Evolutionary conservation across 2,113 vertebrate genomes (phyloP).

Genomic region (Haemorhous mexicanus): DNA sequence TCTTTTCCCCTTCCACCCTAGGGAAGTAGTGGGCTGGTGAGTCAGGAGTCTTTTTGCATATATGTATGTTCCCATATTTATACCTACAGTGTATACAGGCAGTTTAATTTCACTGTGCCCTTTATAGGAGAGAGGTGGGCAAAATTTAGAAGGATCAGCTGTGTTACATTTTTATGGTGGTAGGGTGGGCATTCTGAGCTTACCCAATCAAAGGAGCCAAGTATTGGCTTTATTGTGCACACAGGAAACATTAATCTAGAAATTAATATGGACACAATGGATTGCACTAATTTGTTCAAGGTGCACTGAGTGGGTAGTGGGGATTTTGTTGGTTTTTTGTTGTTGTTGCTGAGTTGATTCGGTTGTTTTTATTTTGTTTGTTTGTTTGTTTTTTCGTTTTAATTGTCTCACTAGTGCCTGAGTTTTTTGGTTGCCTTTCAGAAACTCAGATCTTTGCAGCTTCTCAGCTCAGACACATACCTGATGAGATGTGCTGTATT

Average conservation of each 20-base stretch:
- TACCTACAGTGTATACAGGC: accelerated
- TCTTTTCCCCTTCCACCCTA: neutral
- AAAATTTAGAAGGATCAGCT: neutral
- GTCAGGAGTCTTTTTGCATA: neutral
- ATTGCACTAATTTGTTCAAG: neutral
- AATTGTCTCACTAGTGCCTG: neutral
- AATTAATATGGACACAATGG: neutral
- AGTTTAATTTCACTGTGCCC: neutral
- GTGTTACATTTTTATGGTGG: neutral
- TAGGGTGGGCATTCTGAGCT: neutral
- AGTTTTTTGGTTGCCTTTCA: neutral
- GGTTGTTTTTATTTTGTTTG: accelerated
- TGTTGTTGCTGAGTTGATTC: no score
- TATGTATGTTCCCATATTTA: neutral
- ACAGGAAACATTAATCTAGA: neutral
- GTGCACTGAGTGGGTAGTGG: neutral
- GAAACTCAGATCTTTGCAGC: neutral
- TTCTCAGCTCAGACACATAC: neutral
- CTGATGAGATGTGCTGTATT: neutral
- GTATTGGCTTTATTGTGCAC: neutral
- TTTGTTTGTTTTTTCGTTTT: neutral
- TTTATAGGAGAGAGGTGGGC: neutral
- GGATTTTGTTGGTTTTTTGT: neutral
- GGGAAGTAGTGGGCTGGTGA: neutral
- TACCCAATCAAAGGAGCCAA: neutral